Conservation (phyloP, 1,140 invertebrate species). For the Zaprionus davidi region DNA sequence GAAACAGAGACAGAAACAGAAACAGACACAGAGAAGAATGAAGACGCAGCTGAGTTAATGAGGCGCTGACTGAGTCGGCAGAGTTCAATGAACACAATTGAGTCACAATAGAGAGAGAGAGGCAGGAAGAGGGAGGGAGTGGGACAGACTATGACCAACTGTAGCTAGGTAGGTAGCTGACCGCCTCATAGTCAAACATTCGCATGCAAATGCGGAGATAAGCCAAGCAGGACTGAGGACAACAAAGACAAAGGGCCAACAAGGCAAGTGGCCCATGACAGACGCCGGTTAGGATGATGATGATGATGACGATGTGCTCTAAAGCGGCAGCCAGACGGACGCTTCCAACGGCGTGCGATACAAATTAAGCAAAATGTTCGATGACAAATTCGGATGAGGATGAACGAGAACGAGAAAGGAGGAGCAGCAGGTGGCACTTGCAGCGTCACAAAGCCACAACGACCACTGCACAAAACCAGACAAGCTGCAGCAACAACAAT, state of each 20-base stretch:
- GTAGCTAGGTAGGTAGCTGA: conserved; percentile 16
- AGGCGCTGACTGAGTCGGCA: conserved; percentile 29
- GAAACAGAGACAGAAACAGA: background rate
- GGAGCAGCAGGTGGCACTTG: conserved; percentile 14
- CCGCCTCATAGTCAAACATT: conserved; percentile 34
- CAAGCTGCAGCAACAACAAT: conserved; percentile 7
- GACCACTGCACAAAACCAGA: conserved; percentile 23
- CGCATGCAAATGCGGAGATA: conserved; percentile 48
- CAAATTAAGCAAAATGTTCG: conserved; percentile 31
- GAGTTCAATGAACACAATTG: conserved; percentile 55
- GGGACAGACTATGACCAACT: background rate
- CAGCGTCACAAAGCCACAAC: conserved; percentile 25
- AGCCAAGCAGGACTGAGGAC: background rate
- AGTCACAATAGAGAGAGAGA: conserved; percentile 28
- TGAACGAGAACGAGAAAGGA: too few relatives aligned
- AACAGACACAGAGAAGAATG: background rate
- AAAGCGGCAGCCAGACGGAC: conserved; percentile 32
- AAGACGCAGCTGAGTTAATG: conserved; percentile 51
- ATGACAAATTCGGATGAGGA: background rate
- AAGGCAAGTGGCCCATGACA: conserved; percentile 33
- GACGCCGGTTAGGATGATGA: conserved; percentile 14
- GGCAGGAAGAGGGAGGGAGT: background rate
- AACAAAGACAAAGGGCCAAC: conserved; percentile 41
- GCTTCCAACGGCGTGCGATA: conserved; percentile 11
- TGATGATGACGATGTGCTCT: conserved; percentile 15